Evolutionary conservation across 2,797 vertebrate genomes (phyloP).

Genomic region (Ceyx erithaca): DNA sequence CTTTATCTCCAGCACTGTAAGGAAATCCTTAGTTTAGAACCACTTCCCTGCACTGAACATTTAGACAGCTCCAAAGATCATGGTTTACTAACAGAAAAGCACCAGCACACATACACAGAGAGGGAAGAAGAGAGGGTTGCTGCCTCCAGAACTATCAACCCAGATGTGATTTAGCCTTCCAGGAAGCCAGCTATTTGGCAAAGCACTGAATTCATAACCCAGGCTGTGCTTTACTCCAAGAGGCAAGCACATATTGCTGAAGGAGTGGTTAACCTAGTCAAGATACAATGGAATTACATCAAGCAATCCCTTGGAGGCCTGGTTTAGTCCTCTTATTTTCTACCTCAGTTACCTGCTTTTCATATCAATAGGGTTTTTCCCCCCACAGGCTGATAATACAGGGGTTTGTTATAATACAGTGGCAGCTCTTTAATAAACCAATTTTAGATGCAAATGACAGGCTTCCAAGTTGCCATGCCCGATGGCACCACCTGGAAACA

Average conservation of each 20-base stretch:
- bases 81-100: neutral
- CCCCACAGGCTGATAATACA: neutral
- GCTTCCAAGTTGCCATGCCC: neutral
- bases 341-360: neutral
- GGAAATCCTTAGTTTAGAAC: neutral
- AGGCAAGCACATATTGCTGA: rapidly evolving
- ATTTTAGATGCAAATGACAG: neutral
- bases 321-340: neutral
- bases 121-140: neutral
- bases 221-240: neutral
- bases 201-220: neutral
- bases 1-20: neutral
- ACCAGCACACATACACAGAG: neutral
- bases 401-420: neutral
- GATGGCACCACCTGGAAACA: neutral
- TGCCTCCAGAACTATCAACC: neutral
- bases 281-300: neutral
- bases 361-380: neutral
- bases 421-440: neutral
- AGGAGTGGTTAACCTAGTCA: neutral
- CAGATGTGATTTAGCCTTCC: neutral
- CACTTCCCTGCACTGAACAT: neutral
- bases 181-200: neutral
- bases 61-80: neutral
- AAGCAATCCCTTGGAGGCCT: neutral